A percentile compares a stretch with the other conserved stretches of the same genome.
phyloP scores from a whole-genome alignment of 2,797 vertebrate species.

The Neoniphon sammara region DNA sequence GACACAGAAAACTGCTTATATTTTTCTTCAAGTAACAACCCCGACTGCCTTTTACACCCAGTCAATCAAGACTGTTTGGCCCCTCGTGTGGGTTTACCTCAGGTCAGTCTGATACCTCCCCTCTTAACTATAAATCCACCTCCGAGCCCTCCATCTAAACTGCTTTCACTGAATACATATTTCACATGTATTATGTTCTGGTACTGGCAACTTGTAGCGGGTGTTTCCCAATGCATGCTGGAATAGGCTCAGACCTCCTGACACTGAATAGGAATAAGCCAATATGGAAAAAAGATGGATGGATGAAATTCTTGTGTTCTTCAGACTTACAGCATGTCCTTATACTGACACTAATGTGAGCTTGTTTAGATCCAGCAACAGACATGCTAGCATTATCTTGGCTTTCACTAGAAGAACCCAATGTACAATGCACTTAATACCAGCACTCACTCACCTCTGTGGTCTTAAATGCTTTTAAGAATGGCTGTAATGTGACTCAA shows the following conservation, averaged over 20 bases:
- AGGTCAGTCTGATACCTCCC: background rate
- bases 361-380: slow-evolving; percentile 34
- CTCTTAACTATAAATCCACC: slow-evolving; percentile 12
- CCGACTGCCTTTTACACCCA: background rate
- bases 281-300: too few species aligned
- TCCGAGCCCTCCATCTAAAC: slow-evolving; percentile 1
- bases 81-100: slow-evolving; percentile 3
- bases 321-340: slow-evolving; percentile 31
- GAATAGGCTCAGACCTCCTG: too few species aligned
- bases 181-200: background rate
- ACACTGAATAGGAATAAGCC: too few species aligned
- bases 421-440: background rate
- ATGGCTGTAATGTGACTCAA: slow-evolving; percentile 13
- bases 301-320: background rate
- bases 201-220: too few species aligned
- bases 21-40: background rate
- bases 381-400: slow-evolving; percentile 42
- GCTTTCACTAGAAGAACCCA: slow-evolving; percentile 26
- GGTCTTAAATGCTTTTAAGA: slow-evolving; percentile 40
- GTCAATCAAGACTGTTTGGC: background rate
- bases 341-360: slow-evolving; percentile 44
- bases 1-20: background rate
- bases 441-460: background rate
- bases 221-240: too few species aligned
- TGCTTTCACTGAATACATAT: slow-evolving; percentile 7